phyloP scores from a whole-genome alignment of 1,140 invertebrate species.

The Tetramorium simillimum region DNA sequence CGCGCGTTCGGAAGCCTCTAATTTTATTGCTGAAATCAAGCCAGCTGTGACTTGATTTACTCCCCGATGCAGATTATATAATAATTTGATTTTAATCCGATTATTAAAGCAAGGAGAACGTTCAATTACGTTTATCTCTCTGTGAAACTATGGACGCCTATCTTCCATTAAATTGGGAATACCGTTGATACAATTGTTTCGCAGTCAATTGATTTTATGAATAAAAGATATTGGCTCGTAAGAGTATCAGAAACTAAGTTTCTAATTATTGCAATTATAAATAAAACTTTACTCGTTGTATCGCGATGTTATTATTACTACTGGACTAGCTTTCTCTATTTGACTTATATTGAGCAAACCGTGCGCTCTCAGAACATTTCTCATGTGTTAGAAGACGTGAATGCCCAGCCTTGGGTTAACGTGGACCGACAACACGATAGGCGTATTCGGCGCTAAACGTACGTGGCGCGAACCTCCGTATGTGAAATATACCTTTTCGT shows the following conservation, averaged over 20 bases:
- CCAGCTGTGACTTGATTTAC: slow-evolving; percentile 26
- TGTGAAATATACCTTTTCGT: background rate
- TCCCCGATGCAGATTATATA: too few relatives aligned
- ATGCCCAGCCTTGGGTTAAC: slow-evolving; percentile 30
- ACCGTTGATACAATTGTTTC: background rate
- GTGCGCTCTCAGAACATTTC: background rate
- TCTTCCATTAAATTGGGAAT: background rate
- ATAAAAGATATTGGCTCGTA: too few relatives aligned
- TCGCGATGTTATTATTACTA: background rate
- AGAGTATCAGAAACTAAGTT: background rate
- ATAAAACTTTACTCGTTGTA: background rate
- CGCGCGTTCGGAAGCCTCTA: background rate
- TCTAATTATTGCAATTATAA: background rate
- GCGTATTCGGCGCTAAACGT: background rate
- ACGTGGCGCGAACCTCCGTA: background rate
- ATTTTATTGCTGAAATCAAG: slow-evolving; percentile 15
- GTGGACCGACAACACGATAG: background rate
- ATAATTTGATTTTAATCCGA: background rate
- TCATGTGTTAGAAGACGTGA: slow-evolving; percentile 35
- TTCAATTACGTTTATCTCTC: background rate
- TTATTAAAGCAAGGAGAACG: background rate
- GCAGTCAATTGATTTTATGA: background rate
- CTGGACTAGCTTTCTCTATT: background rate
- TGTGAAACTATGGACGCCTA: background rate
- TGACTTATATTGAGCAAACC: background rate